A percentile compares a stretch with the other conserved stretches of the same genome.
phyloP scores from a whole-genome alignment of 2,888 invertebrate genomes.

The Mongoloraphidia duomilia region DNA sequence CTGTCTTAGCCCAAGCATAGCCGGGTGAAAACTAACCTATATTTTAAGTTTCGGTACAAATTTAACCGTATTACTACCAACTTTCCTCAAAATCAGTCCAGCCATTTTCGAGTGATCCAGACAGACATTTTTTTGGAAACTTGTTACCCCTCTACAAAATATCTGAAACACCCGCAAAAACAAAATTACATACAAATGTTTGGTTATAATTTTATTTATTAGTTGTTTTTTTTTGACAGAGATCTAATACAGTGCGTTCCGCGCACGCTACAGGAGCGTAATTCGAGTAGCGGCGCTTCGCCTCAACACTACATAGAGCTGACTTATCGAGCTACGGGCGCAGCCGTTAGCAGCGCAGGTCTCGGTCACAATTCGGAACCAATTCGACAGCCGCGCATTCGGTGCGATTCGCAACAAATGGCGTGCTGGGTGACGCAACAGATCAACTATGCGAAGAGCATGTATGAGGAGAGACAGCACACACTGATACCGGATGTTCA shows the following conservation, averaged over 20 bases:
- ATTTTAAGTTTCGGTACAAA: no score
- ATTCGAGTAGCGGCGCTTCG: slow-evolving; percentile 24
- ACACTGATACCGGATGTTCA: slow-evolving; percentile 36
- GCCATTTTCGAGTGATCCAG: no score
- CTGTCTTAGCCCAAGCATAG: no score
- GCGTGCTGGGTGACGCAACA: slow-evolving; percentile 60
- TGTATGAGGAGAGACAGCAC: slow-evolving; percentile 67
- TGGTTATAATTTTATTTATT: slow-evolving; percentile 5
- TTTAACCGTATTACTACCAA: no score
- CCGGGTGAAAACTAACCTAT: no score
- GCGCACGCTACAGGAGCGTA: slow-evolving; percentile 31
- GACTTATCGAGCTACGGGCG: slow-evolving; percentile 40
- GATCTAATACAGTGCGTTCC: slow-evolving; percentile 53
- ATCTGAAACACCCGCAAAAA: no score
- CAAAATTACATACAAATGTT: not conserved
- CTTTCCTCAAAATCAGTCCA: no score
- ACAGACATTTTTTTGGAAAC: no score
- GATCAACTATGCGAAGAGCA: slow-evolving; percentile 77
- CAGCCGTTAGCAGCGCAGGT: slow-evolving; percentile 24
- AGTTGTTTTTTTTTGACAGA: slow-evolving; percentile 22
- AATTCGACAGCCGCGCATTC: slow-evolving; percentile 57
- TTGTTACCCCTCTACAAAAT: no score
- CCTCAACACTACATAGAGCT: slow-evolving; percentile 55
- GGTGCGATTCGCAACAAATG: slow-evolving; percentile 57
- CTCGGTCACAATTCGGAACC: slow-evolving; percentile 33